Evolutionary conservation across 2,797 vertebrate species (phyloP).

Genomic region (Tamandua tetradactyla): DNA sequence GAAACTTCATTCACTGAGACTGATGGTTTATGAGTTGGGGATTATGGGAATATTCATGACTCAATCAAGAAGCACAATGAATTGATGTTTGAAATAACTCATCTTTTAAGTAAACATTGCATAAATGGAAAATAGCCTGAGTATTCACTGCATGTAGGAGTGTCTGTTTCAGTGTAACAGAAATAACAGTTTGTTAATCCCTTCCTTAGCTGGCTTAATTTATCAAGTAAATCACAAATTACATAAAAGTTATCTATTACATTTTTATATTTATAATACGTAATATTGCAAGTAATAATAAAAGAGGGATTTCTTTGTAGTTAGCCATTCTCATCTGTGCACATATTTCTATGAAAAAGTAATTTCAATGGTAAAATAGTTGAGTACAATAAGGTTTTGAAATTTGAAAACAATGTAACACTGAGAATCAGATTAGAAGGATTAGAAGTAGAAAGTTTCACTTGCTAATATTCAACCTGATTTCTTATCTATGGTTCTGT

Average conservation of each 20-base stretch:
- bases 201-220: slow-evolving; percentile 64
- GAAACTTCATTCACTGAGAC: slow-evolving; percentile 85
- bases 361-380: slow-evolving; percentile 40
- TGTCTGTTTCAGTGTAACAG: slow-evolving; percentile 60
- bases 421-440: not conserved
- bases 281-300: slow-evolving; percentile 37
- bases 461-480: not conserved
- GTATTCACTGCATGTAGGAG: slow-evolving; percentile 74
- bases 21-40: slow-evolving; percentile 88
- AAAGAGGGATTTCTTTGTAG: slow-evolving; percentile 53
- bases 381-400: not conserved
- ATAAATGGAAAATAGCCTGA: slow-evolving; percentile 87
- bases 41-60: slow-evolving; percentile 99
- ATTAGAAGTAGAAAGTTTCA: not conserved
- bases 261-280: slow-evolving; percentile 54
- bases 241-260: slow-evolving; percentile 46
- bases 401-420: slow-evolving; percentile 10
- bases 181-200: slow-evolving; percentile 76
- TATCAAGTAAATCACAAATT: slow-evolving; percentile 62
- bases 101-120: slow-evolving; percentile 96
- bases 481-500: not conserved
- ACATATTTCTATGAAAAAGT: slow-evolving; percentile 9
- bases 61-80: slow-evolving; percentile 92
- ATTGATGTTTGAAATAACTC: slow-evolving; percentile 93
- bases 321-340: slow-evolving; percentile 12